These are phyloP conservation scores for Microchirus variegatus DNA, from an alignment of 2,797 vertebrate species.

Conservation along the genomic window DNA sequence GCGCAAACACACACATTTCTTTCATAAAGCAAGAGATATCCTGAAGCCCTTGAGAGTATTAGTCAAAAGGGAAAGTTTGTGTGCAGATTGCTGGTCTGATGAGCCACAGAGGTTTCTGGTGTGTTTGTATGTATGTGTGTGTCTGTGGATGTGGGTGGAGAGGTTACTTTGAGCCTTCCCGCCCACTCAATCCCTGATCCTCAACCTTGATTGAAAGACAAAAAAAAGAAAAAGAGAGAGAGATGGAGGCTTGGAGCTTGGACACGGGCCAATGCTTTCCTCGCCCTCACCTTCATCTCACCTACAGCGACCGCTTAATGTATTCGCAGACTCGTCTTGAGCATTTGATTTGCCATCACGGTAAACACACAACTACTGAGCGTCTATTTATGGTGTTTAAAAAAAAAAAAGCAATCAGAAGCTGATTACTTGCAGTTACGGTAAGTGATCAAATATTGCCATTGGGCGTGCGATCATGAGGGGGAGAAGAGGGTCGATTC, in stretches of 20 bases:
- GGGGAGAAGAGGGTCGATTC: constrained; percentile 15
- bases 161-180: constrained; percentile 60
- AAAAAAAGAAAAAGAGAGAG: neutral
- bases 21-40: constrained; percentile 21
- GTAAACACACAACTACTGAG: constrained; percentile 37
- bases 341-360: constrained; percentile 27
- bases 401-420: constrained; percentile 21
- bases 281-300: constrained; percentile 52
- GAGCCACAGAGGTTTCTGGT: constrained; percentile 47
- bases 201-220: constrained; percentile 40
- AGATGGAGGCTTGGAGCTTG: constrained; percentile 22
- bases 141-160: constrained; percentile 36
- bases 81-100: constrained; percentile 37
- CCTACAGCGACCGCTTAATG: constrained; percentile 36
- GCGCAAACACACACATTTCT: constrained; percentile 13
- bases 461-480: constrained; percentile 17
- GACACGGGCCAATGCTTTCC: constrained; percentile 38
- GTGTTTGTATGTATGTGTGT: constrained; percentile 29
- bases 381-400: constrained; percentile 20
- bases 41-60: constrained; percentile 22
- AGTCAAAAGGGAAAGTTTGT: constrained; percentile 31
- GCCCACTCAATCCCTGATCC: constrained; percentile 49
- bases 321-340: constrained; percentile 32
- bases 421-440: constrained; percentile 38
- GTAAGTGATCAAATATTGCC: constrained; percentile 61